These are phyloP conservation scores for Phoeniculus purpureus DNA, from an alignment of 2,797 vertebrate species.

Conservation along the genomic window DNA sequence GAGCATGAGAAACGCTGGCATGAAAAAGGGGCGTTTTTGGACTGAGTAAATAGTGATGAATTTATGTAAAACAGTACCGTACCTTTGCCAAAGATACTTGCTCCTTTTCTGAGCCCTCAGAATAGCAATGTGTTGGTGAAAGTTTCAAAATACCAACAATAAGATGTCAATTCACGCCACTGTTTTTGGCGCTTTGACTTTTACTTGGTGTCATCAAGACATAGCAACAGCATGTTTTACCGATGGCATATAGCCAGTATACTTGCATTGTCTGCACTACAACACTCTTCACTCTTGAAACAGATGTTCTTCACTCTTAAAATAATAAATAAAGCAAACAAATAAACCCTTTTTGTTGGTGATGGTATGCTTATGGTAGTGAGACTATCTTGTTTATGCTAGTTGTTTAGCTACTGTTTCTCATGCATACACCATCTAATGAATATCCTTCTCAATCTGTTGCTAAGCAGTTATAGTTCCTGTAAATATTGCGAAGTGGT, in stretches of 20 bases:
- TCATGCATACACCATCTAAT: background rate
- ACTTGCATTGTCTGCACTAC: background rate
- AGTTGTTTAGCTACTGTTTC: background rate
- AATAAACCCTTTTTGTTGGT: background rate
- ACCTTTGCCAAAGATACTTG: background rate
- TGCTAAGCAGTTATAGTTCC: background rate
- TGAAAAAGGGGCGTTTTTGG: background rate
- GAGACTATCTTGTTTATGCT: background rate
- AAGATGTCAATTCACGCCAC: background rate
- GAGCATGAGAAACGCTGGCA: background rate
- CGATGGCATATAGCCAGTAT: background rate
- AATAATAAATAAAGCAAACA: background rate
- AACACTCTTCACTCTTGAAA: background rate
- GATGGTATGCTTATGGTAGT: background rate
- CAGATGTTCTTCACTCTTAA: background rate
- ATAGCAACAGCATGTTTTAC: background rate
- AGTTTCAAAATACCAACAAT: background rate
- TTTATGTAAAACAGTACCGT: background rate
- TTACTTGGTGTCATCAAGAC: background rate
- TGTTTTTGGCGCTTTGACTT: background rate
- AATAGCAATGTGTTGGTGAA: background rate
- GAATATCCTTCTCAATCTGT: slow-evolving; percentile 11
- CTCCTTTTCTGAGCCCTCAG: background rate
- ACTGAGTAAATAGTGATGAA: background rate
- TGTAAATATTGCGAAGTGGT: background rate